Evolutionary conservation across 2,113 vertebrate genomes (phyloP), one percentile per base, ranked within the genome.

Genomic region (Hemichromis elongatus): DNA sequence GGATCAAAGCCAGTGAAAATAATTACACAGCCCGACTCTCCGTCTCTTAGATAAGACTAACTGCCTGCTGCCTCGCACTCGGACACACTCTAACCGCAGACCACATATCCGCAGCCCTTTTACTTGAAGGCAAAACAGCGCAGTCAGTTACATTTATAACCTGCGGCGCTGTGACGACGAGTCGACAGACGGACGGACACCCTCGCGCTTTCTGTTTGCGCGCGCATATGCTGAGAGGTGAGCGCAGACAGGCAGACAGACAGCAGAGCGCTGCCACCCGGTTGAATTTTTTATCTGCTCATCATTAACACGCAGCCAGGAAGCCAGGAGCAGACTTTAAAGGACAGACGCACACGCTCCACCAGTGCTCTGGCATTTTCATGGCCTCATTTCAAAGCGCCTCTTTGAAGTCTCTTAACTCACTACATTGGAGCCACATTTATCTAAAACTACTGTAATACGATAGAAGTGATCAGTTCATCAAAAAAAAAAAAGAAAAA

Each of bases 1-100:
- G 93, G 92, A 95, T 96, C 93, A 95, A 95, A 96, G 94, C 94
- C 94, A 92, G 89, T 21, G 81, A 90, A 94, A 91, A 94, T 96
- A 95, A 96, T 95, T 94, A 95, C 92, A 92, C 90, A 81, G 85
- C 50, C 91, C 66, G 28, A 73, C 87, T 87, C 86, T 63, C 50
- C 24, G 59, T 87, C 84, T 37, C 63, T 80, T 14, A 86, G 91
- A 94, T 92, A 93, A 93, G 86, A 88, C 82, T 87, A 61, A 81
- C 86, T 28, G 81, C 80, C 84, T 79, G 59, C 89, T 24, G 82
- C 78, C 84, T 82, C 68, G 1, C 87, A 87, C 78, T 90, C 66
- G 37, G 89, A 94, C 90, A 82, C 47, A 54, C 90, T 88, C 86
- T 9, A 35, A 82, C 83, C 40, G n/a, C 87, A 80, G 45, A 84